Base-by-base conservation (phyloP, 1,140 invertebrate genomes). In the Hyles euphorbiae region DNA sequence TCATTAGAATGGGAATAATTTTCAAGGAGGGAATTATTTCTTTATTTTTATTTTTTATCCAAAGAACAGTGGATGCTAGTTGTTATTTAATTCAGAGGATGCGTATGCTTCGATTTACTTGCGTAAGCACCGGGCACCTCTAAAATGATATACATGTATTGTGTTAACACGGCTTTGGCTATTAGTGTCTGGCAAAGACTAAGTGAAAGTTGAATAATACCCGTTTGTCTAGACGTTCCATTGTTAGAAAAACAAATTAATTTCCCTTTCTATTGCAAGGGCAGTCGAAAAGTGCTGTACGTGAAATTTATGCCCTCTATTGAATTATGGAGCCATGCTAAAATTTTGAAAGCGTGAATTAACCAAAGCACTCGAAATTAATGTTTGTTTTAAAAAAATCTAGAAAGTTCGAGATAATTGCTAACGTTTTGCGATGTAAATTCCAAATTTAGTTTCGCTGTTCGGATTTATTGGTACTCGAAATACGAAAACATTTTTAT, bases 221-320 rank as follows among this genome's bases (percentile, higher is more conserved):
- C 75, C 76, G 80, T 74, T 84, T 83, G 84, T 86, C 84, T 88
- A 88, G 84, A 86, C 84, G 70, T 65, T 61, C 81, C 73, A 84
- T 87, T 88, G 84, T 88, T 77, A 83, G 83, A 83, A 88, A 87
- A 88, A 86, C 83, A 88, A 88, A 84, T 88, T 86, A 87, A 84
- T 86, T 82, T 75, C 72, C 77, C 78, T 68, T 59, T 68, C 73
- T 75, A 81, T 76, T 75, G 80, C 75, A 81, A 68, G 61, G 75
- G 70, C 65, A 67, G 71, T 72, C 74, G 73, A 86, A 81, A 83
- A 83, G 77, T 80, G 73, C 75, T 78, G 67, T 61, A 60, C 61
- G 63, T 61, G 56, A 65, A 78, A 87, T 88, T 88, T 88, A 88
- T 79, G 77, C 76, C 57, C 62, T 76, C 72, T 78, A 59, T 62